Evolutionary conservation across 2,797 vertebrate species (phyloP).

Genomic region (Choloepus didactylus): DNA sequence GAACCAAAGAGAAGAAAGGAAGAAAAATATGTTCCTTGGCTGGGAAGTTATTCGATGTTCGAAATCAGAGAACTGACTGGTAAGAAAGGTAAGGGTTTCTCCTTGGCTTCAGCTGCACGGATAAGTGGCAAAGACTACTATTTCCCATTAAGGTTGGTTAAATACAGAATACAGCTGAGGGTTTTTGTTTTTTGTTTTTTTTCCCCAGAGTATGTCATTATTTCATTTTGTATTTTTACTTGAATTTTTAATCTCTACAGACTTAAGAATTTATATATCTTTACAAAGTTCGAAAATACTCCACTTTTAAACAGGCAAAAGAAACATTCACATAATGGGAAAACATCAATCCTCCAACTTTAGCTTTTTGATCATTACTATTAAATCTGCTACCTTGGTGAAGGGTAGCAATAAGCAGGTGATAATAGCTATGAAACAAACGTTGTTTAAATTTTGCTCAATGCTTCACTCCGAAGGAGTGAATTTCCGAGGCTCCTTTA

Average conservation of each 20-base stretch:
- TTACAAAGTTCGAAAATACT: conserved; percentile 32
- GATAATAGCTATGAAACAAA: background rate
- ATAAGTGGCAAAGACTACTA: conserved; percentile 35
- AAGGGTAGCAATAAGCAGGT: background rate
- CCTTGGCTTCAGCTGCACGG: conserved; percentile 14
- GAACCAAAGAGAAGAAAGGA: conserved; percentile 41
- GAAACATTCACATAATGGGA: conserved; percentile 54
- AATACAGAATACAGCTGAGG: background rate
- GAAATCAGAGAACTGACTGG: conserved; percentile 30
- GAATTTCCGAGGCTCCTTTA: background rate
- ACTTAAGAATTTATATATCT: background rate
- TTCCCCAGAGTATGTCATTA: background rate
- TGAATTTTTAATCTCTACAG: conserved; percentile 51
- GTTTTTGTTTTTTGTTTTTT: background rate
- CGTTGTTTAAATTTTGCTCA: background rate
- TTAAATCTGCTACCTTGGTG: background rate
- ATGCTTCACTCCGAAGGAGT: background rate
- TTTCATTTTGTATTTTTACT: conserved; percentile 48
- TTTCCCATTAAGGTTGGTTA: conserved; percentile 19
- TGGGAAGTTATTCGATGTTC: conserved; percentile 49
- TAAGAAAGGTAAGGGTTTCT: conserved; percentile 1
- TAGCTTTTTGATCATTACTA: background rate
- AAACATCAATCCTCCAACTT: conserved; percentile 11
- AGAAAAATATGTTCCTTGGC: conserved; percentile 35
- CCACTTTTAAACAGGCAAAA: background rate